Percentiles rank a stretch among this genome's conserved stretches.
Evolutionary conservation across 2,113 vertebrate species (phyloP).

Genomic region (Petroica traversi): DNA sequence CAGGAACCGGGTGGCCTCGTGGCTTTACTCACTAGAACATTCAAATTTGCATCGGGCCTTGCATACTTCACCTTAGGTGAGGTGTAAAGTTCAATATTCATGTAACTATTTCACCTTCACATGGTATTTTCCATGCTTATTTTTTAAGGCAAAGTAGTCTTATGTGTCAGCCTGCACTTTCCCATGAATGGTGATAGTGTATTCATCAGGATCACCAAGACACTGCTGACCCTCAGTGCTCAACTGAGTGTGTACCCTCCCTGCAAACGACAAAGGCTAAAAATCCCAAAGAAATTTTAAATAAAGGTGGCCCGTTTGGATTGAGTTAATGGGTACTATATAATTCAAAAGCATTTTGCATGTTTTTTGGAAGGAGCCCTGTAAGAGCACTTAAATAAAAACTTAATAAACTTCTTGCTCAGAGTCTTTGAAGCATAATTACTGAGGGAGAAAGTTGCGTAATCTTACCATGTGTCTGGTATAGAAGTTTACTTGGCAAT

Average conservation of each 20-base stretch:
- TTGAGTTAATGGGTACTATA: neutral
- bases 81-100: accelerated
- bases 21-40: neutral
- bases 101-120: neutral
- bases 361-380: neutral
- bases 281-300: neutral
- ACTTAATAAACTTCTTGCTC: neutral
- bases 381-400: neutral
- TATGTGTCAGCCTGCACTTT: neutral
- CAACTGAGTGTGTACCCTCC: neutral
- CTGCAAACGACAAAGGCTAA: neutral
- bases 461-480: neutral
- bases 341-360: neutral
- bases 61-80: neutral
- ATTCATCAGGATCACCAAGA: neutral
- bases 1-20: neutral
- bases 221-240: neutral
- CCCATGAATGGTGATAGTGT: accelerated
- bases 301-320: neutral
- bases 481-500: neutral
- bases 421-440: neutral
- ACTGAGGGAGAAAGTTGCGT: neutral
- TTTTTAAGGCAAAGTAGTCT: neutral
- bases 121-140: neutral
- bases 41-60: accelerated